phyloP scores from a whole-genome alignment of 2,888 invertebrate genomes.

The Papilio elwesi region DNA sequence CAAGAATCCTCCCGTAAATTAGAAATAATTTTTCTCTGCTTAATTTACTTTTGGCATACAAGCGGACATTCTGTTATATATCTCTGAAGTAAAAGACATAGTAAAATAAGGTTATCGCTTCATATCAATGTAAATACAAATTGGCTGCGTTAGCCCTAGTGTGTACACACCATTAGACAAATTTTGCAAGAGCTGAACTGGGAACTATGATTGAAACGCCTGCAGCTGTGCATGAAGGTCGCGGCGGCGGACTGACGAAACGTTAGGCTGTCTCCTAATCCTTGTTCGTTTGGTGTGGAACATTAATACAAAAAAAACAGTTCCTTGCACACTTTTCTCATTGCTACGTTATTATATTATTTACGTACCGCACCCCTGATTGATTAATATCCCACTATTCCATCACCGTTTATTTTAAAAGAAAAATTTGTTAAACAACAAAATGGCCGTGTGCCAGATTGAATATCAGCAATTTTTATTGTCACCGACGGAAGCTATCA shows the following conservation, averaged over 20 bases:
- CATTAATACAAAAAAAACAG: neutral
- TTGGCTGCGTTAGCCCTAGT: neutral
- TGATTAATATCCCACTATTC: neutral
- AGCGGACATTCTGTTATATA: too few species aligned
- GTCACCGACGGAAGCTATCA: conserved; percentile 20
- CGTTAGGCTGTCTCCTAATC: neutral
- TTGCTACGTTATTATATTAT: neutral
- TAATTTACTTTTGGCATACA: too few species aligned
- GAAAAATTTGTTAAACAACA: neutral
- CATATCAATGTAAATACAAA: neutral
- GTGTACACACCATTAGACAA: neutral
- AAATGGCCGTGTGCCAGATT: neutral
- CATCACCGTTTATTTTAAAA: neutral
- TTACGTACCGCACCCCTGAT: neutral
- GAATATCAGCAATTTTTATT: conserved; percentile 6
- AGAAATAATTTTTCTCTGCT: too few species aligned
- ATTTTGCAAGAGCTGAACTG: conserved; percentile 8
- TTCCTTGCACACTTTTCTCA: neutral
- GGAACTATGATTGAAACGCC: conserved; percentile 10
- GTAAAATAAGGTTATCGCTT: neutral
- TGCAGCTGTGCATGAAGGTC: neutral
- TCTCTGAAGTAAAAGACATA: neutral
- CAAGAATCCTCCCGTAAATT: too few species aligned
- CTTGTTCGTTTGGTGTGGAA: neutral
- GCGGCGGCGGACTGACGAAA: neutral